Evolutionary conservation across 64 coral and sea anemone genomes (phyloP).

Genomic region (Stichodactyla mertensii): DNA sequence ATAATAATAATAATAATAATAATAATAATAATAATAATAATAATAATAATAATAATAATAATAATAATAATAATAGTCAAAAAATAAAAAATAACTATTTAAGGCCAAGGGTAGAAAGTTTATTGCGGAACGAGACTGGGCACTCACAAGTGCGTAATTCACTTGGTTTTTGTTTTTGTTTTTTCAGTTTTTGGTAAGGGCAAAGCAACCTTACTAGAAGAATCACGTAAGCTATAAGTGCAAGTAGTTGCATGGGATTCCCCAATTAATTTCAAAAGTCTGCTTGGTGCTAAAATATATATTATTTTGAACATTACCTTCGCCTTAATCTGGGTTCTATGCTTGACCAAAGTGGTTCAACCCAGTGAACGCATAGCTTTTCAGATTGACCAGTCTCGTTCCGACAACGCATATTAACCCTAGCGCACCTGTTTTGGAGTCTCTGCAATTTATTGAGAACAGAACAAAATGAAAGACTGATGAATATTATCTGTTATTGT

Average conservation of each 20-base stretch:
- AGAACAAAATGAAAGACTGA: too few relatives aligned
- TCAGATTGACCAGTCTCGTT: neutral
- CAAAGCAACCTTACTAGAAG: conserved; percentile 15
- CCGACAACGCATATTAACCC: neutral
- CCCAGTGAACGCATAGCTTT: conserved; percentile 4
- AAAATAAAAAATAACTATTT: too few relatives aligned
- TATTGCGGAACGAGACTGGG: too few relatives aligned
- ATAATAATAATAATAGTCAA: too few relatives aligned
- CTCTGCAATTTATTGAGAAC: conserved; percentile 17
- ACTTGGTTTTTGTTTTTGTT: conserved; percentile 2
- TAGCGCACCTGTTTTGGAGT: conserved; percentile 15
- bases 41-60: too few relatives aligned
- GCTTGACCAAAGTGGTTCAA: conserved; percentile 2
- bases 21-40: too few relatives aligned
- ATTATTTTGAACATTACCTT: conserved; percentile 9
- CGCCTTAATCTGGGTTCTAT: too few relatives aligned
- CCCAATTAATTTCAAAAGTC: neutral
- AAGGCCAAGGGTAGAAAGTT: too few relatives aligned
- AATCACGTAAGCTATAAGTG: conserved; percentile 31
- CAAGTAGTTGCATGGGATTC: neutral
- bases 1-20: too few relatives aligned
- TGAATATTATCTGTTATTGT: too few relatives aligned
- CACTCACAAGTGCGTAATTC: too few relatives aligned
- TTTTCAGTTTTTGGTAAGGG: conserved; percentile 5
- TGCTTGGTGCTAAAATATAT: neutral